Percentiles rank a stretch among this genome's conserved stretches.
Conservation (phyloP, 2,113 vertebrate genomes). For the Paracanthobrama guichenoti region DNA sequence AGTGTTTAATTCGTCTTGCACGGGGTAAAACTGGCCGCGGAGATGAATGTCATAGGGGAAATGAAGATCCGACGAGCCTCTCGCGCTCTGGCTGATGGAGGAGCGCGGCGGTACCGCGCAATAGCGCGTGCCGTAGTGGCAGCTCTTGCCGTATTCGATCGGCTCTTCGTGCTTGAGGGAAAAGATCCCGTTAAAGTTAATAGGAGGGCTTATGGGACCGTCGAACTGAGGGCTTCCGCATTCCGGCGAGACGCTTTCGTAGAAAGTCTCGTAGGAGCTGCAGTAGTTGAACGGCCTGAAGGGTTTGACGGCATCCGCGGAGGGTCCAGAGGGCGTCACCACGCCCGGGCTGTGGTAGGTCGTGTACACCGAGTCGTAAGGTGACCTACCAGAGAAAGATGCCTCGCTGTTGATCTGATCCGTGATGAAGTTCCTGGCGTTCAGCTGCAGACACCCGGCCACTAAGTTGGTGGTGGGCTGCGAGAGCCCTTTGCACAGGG, state of each 20-base stretch:
- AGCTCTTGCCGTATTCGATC: slow-evolving; percentile 89
- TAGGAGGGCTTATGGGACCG: slow-evolving; percentile 85
- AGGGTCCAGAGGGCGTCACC: slow-evolving; percentile 68
- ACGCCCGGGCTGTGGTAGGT: slow-evolving; percentile 85
- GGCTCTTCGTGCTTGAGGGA: slow-evolving; percentile 93
- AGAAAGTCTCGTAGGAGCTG: slow-evolving; percentile 85
- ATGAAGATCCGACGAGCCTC: slow-evolving; percentile 84
- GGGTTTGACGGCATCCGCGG: slow-evolving; percentile 80
- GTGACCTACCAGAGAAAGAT: slow-evolving; percentile 78
- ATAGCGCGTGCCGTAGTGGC: slow-evolving; percentile 91
- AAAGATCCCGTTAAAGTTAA: slow-evolving; percentile 96
- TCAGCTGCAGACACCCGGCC: slow-evolving; percentile 90
- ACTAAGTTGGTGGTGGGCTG: slow-evolving; percentile 93
- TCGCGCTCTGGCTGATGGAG: slow-evolving; percentile 71
- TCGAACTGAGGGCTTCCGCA: slow-evolving; percentile 87
- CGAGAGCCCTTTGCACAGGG: slow-evolving; percentile 90
- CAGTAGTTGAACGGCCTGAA: slow-evolving; percentile 87
- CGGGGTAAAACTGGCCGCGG: slow-evolving; percentile 86
- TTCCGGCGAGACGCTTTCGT: slow-evolving; percentile 86
- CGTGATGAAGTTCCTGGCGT: slow-evolving; percentile 84
- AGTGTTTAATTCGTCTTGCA: slow-evolving; percentile 91
- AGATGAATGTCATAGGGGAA: slow-evolving; percentile 91
- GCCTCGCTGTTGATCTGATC: slow-evolving; percentile 82
- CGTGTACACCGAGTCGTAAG: slow-evolving; percentile 82
- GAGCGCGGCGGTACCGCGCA: slow-evolving; percentile 86